Percentiles rank a stretch among this genome's conserved stretches.
These are phyloP conservation scores for Xiphydria camelus DNA, from an alignment of 2,888 invertebrate genomes.

Conservation along the genomic window DNA sequence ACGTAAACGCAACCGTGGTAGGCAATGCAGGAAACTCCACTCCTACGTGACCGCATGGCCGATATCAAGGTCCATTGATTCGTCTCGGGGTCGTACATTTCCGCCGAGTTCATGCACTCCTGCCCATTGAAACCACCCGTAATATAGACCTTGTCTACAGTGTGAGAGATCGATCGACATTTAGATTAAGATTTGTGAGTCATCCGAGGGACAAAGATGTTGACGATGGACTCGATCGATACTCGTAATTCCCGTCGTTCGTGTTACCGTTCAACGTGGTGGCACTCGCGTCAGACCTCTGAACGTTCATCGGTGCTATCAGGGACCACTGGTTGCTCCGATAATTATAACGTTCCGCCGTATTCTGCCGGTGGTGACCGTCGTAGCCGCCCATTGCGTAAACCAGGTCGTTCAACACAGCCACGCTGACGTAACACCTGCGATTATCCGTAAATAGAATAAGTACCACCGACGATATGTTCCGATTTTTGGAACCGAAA, in stretches of 20 bases:
- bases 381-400: slow-evolving; percentile 90
- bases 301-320: slow-evolving; percentile 85
- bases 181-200: neutral
- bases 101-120: slow-evolving; percentile 84
- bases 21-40: slow-evolving; percentile 89
- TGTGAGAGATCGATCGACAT: neutral
- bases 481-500: slow-evolving; percentile 2
- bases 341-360: slow-evolving; percentile 84
- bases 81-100: slow-evolving; percentile 75
- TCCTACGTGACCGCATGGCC: slow-evolving; percentile 81
- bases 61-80: slow-evolving; percentile 85
- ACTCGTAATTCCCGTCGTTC: too few species aligned
- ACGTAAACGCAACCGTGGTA: slow-evolving; percentile 77
- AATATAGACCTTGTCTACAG: slow-evolving; percentile 74
- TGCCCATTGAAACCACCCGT: slow-evolving; percentile 92
- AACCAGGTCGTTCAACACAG: slow-evolving; percentile 74
- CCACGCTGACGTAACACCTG: slow-evolving; percentile 84
- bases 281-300: slow-evolving; percentile 88
- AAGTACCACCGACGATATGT: too few species aligned
- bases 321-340: slow-evolving; percentile 86
- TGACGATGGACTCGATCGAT: too few species aligned
- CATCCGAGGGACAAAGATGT: too few species aligned
- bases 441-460: too few species aligned
- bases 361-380: slow-evolving; percentile 82
- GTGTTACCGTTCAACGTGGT: slow-evolving; percentile 75